phyloP scores from a whole-genome alignment of 2,797 vertebrate genomes.

The Thunnus albacares region DNA sequence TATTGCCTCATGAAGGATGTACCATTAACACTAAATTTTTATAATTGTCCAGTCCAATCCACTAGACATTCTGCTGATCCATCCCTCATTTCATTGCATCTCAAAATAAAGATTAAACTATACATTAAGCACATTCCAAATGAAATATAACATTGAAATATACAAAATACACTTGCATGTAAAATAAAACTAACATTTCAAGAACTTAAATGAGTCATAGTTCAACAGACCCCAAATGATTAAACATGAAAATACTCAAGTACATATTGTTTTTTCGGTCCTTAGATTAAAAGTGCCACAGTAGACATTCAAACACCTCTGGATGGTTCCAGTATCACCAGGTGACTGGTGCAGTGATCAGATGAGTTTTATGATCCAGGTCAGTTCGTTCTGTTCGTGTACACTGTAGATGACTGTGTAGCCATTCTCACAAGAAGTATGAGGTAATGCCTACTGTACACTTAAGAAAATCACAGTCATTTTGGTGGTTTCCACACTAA shows the following conservation, averaged over 20 bases:
- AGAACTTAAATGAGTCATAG: slow-evolving; percentile 61
- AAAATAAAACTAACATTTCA: slow-evolving; percentile 55
- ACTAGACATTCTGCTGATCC: slow-evolving; percentile 27
- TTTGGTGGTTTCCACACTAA: slow-evolving; percentile 20
- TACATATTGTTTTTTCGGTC: slow-evolving; percentile 9
- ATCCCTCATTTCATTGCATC: slow-evolving; percentile 12
- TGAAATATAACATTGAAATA: slow-evolving; percentile 49
- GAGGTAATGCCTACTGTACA: slow-evolving; percentile 1
- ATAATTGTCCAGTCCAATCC: slow-evolving; percentile 17
- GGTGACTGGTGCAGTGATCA: slow-evolving; percentile 14
- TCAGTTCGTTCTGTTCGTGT: neutral
- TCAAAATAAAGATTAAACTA: slow-evolving; percentile 38
- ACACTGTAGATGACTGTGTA: slow-evolving; percentile 1
- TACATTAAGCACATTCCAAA: slow-evolving; percentile 44
- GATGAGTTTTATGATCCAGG: neutral
- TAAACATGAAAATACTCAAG: slow-evolving; percentile 29
- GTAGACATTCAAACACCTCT: slow-evolving; percentile 58
- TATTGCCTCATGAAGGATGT: neutral
- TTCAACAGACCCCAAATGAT: slow-evolving; percentile 39
- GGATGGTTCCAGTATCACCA: slow-evolving; percentile 33
- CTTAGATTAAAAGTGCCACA: slow-evolving; percentile 65
- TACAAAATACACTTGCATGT: slow-evolving; percentile 52
- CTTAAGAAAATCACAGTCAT: slow-evolving; percentile 17
- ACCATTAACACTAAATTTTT: slow-evolving; percentile 24
- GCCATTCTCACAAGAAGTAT: neutral